Evolutionary conservation across 2,888 invertebrate genomes (phyloP).

Genomic region (Eumerus sabulonum): DNA sequence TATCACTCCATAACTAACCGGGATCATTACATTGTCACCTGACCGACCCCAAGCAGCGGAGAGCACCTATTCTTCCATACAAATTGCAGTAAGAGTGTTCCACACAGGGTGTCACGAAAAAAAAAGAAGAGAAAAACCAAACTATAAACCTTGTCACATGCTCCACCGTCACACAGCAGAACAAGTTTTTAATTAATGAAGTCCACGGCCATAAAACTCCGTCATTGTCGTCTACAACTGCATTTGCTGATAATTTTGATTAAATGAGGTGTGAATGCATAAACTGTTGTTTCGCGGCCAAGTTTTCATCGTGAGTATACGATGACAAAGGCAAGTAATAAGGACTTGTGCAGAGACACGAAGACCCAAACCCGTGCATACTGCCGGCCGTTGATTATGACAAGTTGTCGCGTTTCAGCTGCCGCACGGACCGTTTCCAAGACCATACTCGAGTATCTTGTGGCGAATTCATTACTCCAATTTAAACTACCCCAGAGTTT

Average conservation of each 20-base stretch:
- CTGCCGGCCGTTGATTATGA: constrained; percentile 64
- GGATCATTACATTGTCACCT: too few species aligned
- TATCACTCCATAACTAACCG: too few species aligned
- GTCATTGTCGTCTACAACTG: constrained; percentile 58
- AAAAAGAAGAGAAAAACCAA: too few species aligned
- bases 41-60: too few species aligned
- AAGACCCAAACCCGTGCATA: constrained; percentile 24
- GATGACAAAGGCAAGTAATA: too few species aligned
- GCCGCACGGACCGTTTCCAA: constrained; percentile 32
- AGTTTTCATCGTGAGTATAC: too few species aligned
- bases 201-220: constrained; percentile 49
- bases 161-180: neutral
- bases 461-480: constrained; percentile 65
- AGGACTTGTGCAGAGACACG: too few species aligned
- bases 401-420: constrained; percentile 67
- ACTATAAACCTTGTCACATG: too few species aligned
- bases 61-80: too few species aligned
- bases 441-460: constrained; percentile 37
- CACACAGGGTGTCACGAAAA: too few species aligned
- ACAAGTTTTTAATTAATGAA: constrained; percentile 58
- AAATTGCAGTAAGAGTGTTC: too few species aligned
- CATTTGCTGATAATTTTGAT: constrained; percentile 62
- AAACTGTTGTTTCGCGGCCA: constrained; percentile 51
- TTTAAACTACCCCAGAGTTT: constrained; percentile 58
- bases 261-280: constrained; percentile 66